Percentiles rank a stretch among this genome's conserved stretches.
Evolutionary conservation across 2,888 invertebrate species (phyloP).

Genomic region (Acronicta alni): DNA sequence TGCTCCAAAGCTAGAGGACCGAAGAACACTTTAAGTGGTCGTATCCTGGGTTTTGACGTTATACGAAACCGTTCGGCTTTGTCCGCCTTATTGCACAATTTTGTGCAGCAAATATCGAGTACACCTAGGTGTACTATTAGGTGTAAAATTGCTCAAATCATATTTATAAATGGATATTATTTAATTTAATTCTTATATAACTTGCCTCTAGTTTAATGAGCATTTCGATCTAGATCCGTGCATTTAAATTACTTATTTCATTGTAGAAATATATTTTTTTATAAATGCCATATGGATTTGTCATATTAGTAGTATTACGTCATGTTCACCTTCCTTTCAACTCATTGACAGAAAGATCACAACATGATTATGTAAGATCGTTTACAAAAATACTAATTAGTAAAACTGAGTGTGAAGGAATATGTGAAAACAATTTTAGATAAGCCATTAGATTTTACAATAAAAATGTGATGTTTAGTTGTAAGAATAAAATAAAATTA

Average conservation of each 20-base stretch:
- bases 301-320: slow-evolving; percentile 14
- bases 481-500: slow-evolving; percentile 43
- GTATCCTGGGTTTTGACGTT: slow-evolving; percentile 5
- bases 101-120: slow-evolving; percentile 11
- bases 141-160: slow-evolving; percentile 41
- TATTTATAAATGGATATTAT: slow-evolving; percentile 39
- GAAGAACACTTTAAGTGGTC: slow-evolving; percentile 16
- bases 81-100: slow-evolving; percentile 15
- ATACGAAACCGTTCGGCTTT: background rate
- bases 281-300: slow-evolving; percentile 42
- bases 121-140: slow-evolving; percentile 6
- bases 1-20: slow-evolving; percentile 16
- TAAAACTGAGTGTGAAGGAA: slow-evolving; percentile 32
- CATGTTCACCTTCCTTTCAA: slow-evolving; percentile 50
- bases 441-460: slow-evolving; percentile 30
- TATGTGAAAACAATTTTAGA: slow-evolving; percentile 22
- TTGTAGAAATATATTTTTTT: slow-evolving; percentile 48
- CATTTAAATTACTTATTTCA: slow-evolving; percentile 56
- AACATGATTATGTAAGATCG: slow-evolving; percentile 31
- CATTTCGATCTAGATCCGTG: slow-evolving; percentile 29
- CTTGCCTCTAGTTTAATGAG: slow-evolving; percentile 17
- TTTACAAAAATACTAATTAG: no score
- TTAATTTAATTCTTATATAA: slow-evolving; percentile 23
- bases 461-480: slow-evolving; percentile 61
- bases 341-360: slow-evolving; percentile 48